These are phyloP conservation scores for Netelia inedita DNA, from an alignment of 2,888 invertebrate genomes.

Conservation along the genomic window DNA sequence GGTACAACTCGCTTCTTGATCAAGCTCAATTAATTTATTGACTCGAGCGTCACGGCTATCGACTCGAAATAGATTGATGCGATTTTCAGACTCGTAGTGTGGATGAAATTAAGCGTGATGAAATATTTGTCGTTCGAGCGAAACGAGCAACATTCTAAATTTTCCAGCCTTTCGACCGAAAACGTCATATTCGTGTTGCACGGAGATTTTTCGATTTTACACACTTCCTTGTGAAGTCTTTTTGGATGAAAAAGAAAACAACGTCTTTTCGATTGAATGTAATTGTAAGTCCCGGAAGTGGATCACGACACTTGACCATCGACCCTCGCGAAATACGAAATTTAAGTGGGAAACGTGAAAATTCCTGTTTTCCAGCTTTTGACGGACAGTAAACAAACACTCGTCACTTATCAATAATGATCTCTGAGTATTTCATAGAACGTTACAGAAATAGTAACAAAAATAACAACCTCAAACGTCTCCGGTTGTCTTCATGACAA, in stretches of 20 bases:
- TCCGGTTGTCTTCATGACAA: not conserved
- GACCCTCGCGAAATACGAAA: no score
- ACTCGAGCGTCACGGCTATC: constrained; percentile 36
- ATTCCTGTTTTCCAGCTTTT: no score
- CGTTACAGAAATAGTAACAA: not conserved
- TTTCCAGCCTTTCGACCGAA: not conserved
- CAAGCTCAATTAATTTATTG: constrained; percentile 44
- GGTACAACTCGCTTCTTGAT: constrained; percentile 20
- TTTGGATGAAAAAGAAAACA: not conserved
- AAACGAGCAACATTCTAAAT: not conserved
- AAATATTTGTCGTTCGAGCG: not conserved
- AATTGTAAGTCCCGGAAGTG: no score
- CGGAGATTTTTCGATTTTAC: not conserved
- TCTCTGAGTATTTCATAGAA: no score
- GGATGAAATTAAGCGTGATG: not conserved
- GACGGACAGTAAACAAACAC: no score
- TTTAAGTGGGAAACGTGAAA: no score
- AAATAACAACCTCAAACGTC: constrained; percentile 3
- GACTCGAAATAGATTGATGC: constrained; percentile 22
- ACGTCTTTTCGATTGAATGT: not conserved
- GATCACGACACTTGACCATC: no score
- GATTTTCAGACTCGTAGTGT: constrained; percentile 1
- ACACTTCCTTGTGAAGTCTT: not conserved
- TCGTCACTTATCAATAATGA: no score
- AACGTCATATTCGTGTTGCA: not conserved